Conservation (phyloP, 2,888 invertebrate genomes). For the Ferdinandea cuprea region DNA sequence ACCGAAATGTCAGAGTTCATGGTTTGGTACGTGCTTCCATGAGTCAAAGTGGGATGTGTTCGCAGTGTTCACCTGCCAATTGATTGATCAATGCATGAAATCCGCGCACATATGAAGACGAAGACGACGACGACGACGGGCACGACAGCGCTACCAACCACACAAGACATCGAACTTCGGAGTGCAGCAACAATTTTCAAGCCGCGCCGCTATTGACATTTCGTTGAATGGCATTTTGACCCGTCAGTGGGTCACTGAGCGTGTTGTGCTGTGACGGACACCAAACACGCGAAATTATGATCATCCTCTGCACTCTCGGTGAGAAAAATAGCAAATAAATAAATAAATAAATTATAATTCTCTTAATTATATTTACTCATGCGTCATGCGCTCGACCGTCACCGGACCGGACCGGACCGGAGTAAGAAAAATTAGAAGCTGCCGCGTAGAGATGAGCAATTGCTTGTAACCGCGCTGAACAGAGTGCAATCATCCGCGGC, state of each 20-base stretch:
- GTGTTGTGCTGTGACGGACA: constrained; percentile 56
- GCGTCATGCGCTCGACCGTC: constrained; percentile 3
- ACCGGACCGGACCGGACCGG: no score
- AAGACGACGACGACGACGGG: neutral
- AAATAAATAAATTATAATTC: constrained; percentile 64
- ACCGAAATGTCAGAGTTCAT: constrained; percentile 69
- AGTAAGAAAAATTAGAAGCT: neutral
- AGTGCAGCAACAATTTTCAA: constrained; percentile 22
- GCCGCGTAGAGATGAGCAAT: no score
- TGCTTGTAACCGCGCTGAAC: constrained; percentile 31
- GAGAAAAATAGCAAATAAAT: constrained; percentile 34
- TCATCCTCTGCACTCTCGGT: constrained; percentile 2
- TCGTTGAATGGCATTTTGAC: constrained; percentile 60
- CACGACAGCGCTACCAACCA: constrained; percentile 12
- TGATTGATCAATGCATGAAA: constrained; percentile 16
- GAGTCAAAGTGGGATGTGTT: constrained; percentile 55
- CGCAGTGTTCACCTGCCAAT: constrained; percentile 47
- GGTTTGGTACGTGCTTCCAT: constrained; percentile 58
- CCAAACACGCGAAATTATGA: constrained; percentile 55
- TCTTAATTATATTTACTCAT: constrained; percentile 56
- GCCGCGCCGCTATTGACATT: constrained; percentile 61
- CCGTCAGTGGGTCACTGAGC: constrained; percentile 64
- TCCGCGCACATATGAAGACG: no score
- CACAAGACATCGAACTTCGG: neutral
- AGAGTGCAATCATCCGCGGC: constrained; percentile 56